Base-by-base conservation (phyloP, 2,888 invertebrate genomes). In the Gandaritis pyraliata region DNA sequence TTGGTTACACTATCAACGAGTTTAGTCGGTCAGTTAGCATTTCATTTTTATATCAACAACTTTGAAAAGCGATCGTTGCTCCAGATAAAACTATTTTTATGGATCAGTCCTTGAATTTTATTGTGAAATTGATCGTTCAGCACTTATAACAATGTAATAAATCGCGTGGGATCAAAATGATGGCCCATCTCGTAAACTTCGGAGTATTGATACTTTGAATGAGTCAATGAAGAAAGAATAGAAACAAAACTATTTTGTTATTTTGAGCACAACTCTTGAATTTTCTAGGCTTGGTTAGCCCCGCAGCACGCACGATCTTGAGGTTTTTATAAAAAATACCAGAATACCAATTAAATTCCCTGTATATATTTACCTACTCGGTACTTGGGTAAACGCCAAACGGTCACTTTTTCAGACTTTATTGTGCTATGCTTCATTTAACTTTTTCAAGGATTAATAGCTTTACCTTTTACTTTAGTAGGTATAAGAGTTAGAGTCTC, bases 91-190 rank as follows among this genome's bases (percentile, higher is more conserved):
- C 23, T 46, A 64, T 64, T 64, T 70, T 74, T 68, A 70, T 71
- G 62, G 58, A 53, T 39, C 57, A 36, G 82, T 75, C 81, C 82
- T 82, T 82, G 81, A 64, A 58, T 56, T 66, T 66, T 77, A 78
- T 77, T 80, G 77, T 72, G 58, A 63, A 63, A 70, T 72, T 69
- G 70, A 73, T 75, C 64, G 63, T 64, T 64, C 55, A 67, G 69
- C 76, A 74, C 76, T 82, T 56, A 56, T 80, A 78, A 71, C 81
- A 68, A 65, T 66, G 57, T 71, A 73, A 74, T 82, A 80, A 82
- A 79, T 78, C 72, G 51, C 33, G 52, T 63, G 66, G 54, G 63
- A 68, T 77, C 76, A 77, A 80, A 77, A 74, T 59, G 60, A 61
- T 41, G 36, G 49, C 49, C 65, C 68, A 59, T 58, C 48, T 47